Conservation (phyloP, 1,140 invertebrate genomes). For the Triops longicaudatus region DNA sequence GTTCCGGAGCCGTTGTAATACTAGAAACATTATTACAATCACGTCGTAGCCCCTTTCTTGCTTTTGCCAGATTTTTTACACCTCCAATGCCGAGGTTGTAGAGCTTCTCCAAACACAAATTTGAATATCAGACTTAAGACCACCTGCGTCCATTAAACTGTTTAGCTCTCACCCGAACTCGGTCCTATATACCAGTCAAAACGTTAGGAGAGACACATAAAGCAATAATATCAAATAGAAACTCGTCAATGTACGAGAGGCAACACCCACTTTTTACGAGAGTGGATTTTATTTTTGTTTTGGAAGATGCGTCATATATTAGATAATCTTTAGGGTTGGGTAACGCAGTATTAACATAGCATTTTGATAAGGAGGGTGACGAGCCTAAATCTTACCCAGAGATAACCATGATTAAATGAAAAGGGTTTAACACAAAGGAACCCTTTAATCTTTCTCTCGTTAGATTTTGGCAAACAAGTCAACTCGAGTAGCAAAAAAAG, state of each 20-base stretch:
- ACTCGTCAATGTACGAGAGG: not conserved
- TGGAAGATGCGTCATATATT: not conserved
- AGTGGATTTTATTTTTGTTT: not conserved
- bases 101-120: conserved; percentile 13
- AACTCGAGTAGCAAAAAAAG: too few species aligned
- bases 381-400: too few species aligned
- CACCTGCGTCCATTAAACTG: conserved; percentile 7
- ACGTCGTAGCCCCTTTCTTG: not conserved
- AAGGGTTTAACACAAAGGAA: too few species aligned
- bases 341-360: not conserved
- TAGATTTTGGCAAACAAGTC: too few species aligned
- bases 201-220: not conserved
- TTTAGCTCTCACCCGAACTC: not conserved
- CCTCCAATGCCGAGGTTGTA: not conserved
- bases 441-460: too few species aligned
- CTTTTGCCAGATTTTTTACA: not conserved
- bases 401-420: too few species aligned
- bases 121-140: not conserved
- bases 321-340: not conserved
- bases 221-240: not conserved
- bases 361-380: not conserved
- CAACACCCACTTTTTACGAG: not conserved
- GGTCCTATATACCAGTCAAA: not conserved
- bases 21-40: conserved; percentile 8
- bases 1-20: not conserved